A percentile compares a stretch with the other conserved stretches of the same genome.
These are phyloP conservation scores for Acropora yongei DNA, from an alignment of 64 coral and sea anemone species.

Conservation along the genomic window DNA sequence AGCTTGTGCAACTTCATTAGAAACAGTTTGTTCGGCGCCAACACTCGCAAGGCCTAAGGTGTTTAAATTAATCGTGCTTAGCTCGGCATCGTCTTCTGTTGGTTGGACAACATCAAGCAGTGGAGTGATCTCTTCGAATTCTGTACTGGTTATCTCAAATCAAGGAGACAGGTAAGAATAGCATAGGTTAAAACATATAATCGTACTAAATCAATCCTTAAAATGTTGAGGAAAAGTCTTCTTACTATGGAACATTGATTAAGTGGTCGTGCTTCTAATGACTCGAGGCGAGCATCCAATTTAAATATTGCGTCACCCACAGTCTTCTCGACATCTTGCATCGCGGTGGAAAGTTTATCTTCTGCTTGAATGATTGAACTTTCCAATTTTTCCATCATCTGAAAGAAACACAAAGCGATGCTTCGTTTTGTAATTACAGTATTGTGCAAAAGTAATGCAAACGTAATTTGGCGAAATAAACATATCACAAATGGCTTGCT, in stretches of 20 bases:
- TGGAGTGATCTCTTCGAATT: not conserved
- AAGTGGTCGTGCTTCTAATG: conserved; percentile 16
- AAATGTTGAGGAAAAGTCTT: not conserved
- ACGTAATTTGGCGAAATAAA: too few relatives aligned
- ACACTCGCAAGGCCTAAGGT: not conserved
- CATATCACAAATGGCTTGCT: too few relatives aligned
- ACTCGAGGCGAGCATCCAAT: conserved; percentile 3
- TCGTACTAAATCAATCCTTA: too few relatives aligned
- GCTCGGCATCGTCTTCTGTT: not conserved
- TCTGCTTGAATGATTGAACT: conserved; percentile 20
- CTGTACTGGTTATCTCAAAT: conserved; percentile 7
- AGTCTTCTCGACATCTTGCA: not conserved
- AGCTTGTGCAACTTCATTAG: not conserved
- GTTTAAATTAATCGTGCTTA: conserved; percentile 41
- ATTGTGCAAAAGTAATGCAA: too few relatives aligned
- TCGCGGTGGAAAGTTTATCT: conserved; percentile 1
- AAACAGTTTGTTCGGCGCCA: not conserved
- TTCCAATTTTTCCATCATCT: conserved; percentile 20
- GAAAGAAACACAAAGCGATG: not conserved
- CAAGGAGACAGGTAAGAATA: not conserved
- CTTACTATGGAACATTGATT: conserved; percentile 26
- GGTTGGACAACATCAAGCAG: not conserved
- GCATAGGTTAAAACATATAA: not conserved
- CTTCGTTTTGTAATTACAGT: too few relatives aligned
- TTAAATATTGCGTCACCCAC: conserved; percentile 1